A percentile compares a stretch with the other conserved stretches of the same genome.
Evolutionary conservation across 2,113 vertebrate genomes (phyloP).

Genomic region (Psilopogon haemacephalus): DNA sequence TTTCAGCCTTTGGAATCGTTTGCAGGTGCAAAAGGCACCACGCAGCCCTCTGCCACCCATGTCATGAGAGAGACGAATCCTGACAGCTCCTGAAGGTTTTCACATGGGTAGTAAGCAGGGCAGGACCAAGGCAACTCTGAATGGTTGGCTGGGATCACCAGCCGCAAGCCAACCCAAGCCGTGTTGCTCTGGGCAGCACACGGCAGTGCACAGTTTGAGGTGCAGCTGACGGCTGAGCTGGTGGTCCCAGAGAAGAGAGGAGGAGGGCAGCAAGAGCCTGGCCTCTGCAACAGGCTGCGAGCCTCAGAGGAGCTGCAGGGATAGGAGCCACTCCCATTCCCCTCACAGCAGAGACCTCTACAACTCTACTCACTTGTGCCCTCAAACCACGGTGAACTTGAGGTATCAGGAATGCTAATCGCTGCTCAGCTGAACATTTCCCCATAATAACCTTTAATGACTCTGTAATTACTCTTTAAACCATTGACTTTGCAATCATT

Average conservation of each 20-base stretch:
- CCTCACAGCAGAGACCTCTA: not conserved
- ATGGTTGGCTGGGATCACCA: not conserved
- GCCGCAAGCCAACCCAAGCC: not conserved
- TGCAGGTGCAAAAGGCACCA: not conserved
- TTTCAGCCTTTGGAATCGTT: not conserved
- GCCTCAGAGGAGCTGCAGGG: not conserved
- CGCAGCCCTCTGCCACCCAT: not conserved
- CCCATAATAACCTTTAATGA: conserved; percentile 61
- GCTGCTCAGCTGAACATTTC: conserved; percentile 48
- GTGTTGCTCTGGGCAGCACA: not conserved
- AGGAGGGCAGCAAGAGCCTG: accelerated
- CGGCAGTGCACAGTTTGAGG: accelerated
- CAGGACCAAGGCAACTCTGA: not conserved
- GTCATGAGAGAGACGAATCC: not conserved
- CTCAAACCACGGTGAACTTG: conserved; percentile 18
- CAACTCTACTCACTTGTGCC: not conserved
- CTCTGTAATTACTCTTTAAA: conserved; percentile 68
- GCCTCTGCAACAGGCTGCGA: not conserved
- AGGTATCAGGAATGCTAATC: conserved; percentile 51
- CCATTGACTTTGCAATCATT: conserved; percentile 69
- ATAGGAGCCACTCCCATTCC: not conserved
- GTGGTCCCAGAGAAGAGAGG: not conserved
- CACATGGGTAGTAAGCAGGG: not conserved
- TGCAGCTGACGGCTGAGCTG: accelerated
- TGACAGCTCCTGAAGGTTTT: not conserved